Base-by-base conservation (phyloP, 2,888 invertebrate genomes). In the Dromius quadrimaculatus region DNA sequence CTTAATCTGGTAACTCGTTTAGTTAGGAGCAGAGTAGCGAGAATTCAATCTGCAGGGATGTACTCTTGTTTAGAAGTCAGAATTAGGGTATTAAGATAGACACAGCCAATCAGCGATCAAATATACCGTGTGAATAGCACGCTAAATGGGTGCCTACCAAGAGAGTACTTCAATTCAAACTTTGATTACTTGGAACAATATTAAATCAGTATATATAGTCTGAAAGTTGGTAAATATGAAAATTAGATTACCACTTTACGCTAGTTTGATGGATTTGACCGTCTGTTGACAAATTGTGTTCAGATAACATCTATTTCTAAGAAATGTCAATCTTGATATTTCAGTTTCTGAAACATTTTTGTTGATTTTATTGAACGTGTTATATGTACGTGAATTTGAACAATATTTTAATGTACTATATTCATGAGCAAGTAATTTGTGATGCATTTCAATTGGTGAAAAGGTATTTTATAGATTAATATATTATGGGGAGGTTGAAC, bases 161-260 rank as follows among this genome's bases (percentile, higher is more conserved):
- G 62, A 41, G 41, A 38, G 41, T 62, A 41, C 41, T 62, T 62
- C 38, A 41, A 62, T 62, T 62, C 62, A 62, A 62, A 38, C 41
- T 38, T 62, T 62, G 62, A 62, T 62, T 62, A 62, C 41, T 62
- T 41, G 22, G 41, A 41, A 62, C 62, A 62, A 62, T 62, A 62
- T 62, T 43, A 62, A 62, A 62, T 62, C 62, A 62, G 62, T 36
- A 34, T 59, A 59, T 34, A 17, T 20, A 59, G 15, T 17, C 20
- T 59, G 20, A 59, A 59, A 59, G 34, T 59, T 59, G 36, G 36
- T 59, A 59, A 54, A 59, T 59, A 32, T 59, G 3, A 59, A 59
- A 59, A 59, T 59, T 59, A 36, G 34, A 59, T 59, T 54, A 54
- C 28, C 8, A 15, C 9, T 8, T 23, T 15, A 54, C 20, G 45